Base-by-base conservation (phyloP, 2,113 vertebrate species). In the Muntiacus muntjak region DNA sequence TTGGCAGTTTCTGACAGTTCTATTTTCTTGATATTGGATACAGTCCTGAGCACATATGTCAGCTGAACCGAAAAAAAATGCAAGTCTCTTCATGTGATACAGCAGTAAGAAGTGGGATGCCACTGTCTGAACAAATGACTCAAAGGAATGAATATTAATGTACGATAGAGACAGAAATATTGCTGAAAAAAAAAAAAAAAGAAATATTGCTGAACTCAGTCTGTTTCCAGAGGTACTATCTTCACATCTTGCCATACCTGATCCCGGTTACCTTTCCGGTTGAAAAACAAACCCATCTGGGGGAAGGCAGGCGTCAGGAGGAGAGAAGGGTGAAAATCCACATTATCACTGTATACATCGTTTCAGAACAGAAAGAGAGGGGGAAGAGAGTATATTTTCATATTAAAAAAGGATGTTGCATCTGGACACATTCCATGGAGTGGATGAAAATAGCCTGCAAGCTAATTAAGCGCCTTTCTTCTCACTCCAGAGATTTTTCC, bases 1-100 rank as follows among this genome's bases (percentile, higher is more conserved):
- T 86, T 92, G 85, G 97, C 97, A 97, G 91, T 25, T 95, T 98
- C 98, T 98, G 98, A 97, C 97, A 98, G 97, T 79, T 97, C 79
- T 36, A 26, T 90, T 94, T 97, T 50, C 95, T 84, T 88, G 54
- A 55, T 33, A 12, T n/a, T 71, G 78, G 94, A 93, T 87, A 95
- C 17, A 95, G 97, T 94, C 84, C 88, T 93, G 64, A 87, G 74
- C 82, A 92, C 40, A 4, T 60, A 55, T 25, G 67, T 95, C 54
- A 97, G 76, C 93, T 76, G 50, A 82, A 88, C 95, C 79, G 71
- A 89, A 58, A 97, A 94, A 98, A 85, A 28, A 9, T 23, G 67
- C 60, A 96, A 97, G 93, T 86, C 52, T 81, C 17, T 43, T 26
- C 87, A 15, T 86, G 50, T n/a, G 93, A 97, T 60, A 26, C 5